A percentile compares a stretch with the other conserved stretches of the same genome.
Conservation (phyloP, 1,140 invertebrate genomes). For the Paracyclopina nana region DNA sequence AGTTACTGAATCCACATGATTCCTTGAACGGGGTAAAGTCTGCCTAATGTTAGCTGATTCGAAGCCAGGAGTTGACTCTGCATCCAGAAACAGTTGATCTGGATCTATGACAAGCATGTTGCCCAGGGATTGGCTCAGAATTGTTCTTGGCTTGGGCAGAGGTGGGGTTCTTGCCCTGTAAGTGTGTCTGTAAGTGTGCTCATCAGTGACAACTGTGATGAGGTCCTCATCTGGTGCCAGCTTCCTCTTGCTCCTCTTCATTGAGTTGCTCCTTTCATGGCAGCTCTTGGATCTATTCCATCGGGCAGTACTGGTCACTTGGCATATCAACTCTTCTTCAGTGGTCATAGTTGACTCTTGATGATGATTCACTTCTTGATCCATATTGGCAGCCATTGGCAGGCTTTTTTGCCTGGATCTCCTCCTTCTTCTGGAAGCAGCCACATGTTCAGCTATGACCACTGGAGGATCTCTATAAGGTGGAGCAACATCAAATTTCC, state of each 20-base stretch:
- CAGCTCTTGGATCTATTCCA: background rate
- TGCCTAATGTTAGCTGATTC: background rate
- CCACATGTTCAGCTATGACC: too few relatives aligned
- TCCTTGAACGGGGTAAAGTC: background rate
- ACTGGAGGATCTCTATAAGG: too few relatives aligned
- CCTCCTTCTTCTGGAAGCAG: too few relatives aligned
- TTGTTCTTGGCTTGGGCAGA: background rate
- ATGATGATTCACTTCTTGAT: background rate
- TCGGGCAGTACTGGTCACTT: background rate
- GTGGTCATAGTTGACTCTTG: background rate
- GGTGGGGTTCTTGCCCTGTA: background rate
- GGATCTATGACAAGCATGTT: background rate
- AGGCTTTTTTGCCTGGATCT: background rate
- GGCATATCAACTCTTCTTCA: background rate
- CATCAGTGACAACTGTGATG: background rate
- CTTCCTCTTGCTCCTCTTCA: background rate
- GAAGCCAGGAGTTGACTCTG: too few relatives aligned
- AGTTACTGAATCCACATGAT: background rate
- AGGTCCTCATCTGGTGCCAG: background rate
- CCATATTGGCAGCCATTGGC: background rate
- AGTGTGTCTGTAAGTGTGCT: too few relatives aligned
- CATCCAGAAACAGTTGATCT: too few relatives aligned
- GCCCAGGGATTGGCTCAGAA: background rate
- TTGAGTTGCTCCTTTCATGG: background rate
- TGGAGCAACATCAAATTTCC: too few relatives aligned